phyloP scores from a whole-genome alignment of 1,140 invertebrate genomes.

The Drosophila pseudoobscura region DNA sequence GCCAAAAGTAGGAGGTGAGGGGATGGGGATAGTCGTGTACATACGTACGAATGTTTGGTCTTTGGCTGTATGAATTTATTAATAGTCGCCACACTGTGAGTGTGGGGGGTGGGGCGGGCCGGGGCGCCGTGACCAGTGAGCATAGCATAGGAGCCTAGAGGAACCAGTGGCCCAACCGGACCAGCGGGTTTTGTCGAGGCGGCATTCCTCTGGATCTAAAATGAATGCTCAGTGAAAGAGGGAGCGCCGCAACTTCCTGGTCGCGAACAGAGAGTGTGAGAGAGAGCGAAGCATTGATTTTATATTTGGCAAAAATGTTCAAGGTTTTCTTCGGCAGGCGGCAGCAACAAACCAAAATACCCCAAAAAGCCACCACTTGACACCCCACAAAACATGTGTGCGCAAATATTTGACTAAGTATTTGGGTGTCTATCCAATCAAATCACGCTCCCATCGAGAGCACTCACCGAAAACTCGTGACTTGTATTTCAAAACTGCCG shows the following conservation, averaged over 20 bases:
- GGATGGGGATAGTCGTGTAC: slow-evolving; percentile 17
- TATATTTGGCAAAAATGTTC: slow-evolving; percentile 64
- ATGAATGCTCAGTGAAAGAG: background rate
- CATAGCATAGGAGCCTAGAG: slow-evolving; percentile 8
- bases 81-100: slow-evolving; percentile 36
- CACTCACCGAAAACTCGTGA: slow-evolving; percentile 29
- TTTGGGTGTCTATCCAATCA: slow-evolving; percentile 6
- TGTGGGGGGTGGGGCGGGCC: background rate
- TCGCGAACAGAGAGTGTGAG: slow-evolving; percentile 5
- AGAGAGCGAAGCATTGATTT: slow-evolving; percentile 67
- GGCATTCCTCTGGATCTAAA: slow-evolving; percentile 22
- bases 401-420: slow-evolving; percentile 6
- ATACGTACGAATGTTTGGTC: background rate
- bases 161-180: slow-evolving; percentile 39
- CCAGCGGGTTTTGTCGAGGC: slow-evolving; percentile 35
- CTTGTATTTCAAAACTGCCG: slow-evolving; percentile 6
- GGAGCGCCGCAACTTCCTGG: background rate
- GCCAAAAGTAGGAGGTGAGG: slow-evolving; percentile 16
- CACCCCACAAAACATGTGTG: slow-evolving; percentile 10
- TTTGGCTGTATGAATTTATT: slow-evolving; percentile 48
- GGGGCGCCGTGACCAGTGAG: background rate
- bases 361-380: slow-evolving; percentile 1
- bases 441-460: background rate
- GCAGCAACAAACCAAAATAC: slow-evolving; percentile 43
- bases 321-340: slow-evolving; percentile 54